Conservation (phyloP, 1,140 invertebrate species). For the Sycophaga agraensis region DNA sequence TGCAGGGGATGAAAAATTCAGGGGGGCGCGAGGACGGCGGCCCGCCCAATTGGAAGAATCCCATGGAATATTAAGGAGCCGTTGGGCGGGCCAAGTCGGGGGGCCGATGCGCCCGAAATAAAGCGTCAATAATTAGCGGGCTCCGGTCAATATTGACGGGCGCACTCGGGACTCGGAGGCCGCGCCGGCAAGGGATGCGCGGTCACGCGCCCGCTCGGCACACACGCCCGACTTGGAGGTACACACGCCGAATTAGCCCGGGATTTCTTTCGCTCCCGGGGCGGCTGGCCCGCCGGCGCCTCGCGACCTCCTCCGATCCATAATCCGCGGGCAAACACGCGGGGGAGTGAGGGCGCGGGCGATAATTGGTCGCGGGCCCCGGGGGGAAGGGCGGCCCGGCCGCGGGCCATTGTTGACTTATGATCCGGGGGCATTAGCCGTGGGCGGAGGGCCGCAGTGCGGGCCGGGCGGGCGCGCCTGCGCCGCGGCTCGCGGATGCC, state of each 20-base stretch:
- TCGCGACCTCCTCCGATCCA: too few species aligned
- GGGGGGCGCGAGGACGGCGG: background rate
- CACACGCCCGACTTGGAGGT: too few species aligned
- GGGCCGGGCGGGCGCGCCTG: background rate
- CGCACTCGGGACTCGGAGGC: too few species aligned
- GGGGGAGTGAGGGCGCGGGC: too few species aligned
- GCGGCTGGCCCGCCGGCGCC: too few species aligned
- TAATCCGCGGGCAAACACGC: too few species aligned
- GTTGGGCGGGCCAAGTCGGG: background rate
- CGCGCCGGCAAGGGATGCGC: constrained; percentile 10
- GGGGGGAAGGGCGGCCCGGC: background rate
- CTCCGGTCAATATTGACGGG: too few species aligned
- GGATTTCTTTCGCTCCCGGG: too few species aligned
- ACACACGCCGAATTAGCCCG: background rate
- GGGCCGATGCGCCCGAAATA: too few species aligned
- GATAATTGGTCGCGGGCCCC: too few species aligned
- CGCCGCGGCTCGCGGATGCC: background rate
- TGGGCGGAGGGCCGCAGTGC: background rate
- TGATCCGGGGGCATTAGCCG: too few species aligned
- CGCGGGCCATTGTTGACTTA: background rate
- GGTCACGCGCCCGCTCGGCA: background rate
- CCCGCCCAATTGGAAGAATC: background rate
- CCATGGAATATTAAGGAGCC: constrained; percentile 4
- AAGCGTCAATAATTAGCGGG: too few species aligned
- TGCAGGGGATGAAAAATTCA: constrained; percentile 29